Conservation (phyloP, 2,113 vertebrate species). For the Psophia crepitans region DNA sequence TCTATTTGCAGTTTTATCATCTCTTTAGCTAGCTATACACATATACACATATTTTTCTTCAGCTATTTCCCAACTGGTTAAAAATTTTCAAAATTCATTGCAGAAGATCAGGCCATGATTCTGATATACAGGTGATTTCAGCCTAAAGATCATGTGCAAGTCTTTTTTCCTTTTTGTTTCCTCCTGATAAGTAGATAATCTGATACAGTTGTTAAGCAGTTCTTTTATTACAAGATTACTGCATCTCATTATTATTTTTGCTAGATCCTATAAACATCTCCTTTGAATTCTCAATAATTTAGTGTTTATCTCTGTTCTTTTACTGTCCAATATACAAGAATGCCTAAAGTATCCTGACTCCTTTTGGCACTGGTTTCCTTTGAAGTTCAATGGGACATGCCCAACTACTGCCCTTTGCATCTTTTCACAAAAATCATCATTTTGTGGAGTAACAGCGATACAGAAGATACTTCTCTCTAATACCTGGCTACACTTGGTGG, state of each 20-base stretch:
- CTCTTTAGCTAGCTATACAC: neutral
- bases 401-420: neutral
- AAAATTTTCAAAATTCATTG: neutral
- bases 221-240: neutral
- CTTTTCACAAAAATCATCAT: neutral
- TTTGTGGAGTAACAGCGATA: neutral
- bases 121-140: neutral
- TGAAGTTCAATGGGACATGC: neutral
- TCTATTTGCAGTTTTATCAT: neutral
- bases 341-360: neutral
- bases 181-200: neutral
- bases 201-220: neutral
- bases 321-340: neutral
- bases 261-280: neutral
- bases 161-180: neutral
- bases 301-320: neutral
- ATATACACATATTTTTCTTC: neutral
- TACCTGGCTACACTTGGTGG: neutral
- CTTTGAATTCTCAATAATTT: neutral
- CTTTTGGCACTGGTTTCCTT: neutral
- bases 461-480: neutral
- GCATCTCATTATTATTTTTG: neutral
- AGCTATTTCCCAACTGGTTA: neutral
- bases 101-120: neutral
- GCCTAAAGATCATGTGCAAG: neutral